phyloP scores from a whole-genome alignment of 2,797 vertebrate species.

The Moxostoma hubbsi region DNA sequence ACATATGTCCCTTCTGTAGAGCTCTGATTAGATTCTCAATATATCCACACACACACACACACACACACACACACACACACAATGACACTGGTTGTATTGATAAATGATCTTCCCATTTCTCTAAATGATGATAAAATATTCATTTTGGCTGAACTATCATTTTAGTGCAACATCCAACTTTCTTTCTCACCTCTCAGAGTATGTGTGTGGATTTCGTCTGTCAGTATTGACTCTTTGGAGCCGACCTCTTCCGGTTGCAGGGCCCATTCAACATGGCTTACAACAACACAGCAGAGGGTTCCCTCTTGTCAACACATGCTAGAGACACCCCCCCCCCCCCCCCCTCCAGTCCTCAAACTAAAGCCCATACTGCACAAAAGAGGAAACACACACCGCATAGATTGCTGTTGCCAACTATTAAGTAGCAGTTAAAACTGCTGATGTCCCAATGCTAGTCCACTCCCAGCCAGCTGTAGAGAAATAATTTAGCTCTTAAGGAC shows the following conservation, averaged over 20 bases:
- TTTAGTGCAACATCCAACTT: conserved; percentile 72
- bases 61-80: conserved; percentile 35
- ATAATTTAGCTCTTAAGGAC: neutral
- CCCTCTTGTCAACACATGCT: conserved; percentile 96
- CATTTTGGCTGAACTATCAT: too few relatives aligned
- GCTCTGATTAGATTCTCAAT: conserved; percentile 62
- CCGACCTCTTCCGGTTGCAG: conserved; percentile 90
- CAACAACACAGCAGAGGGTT: conserved; percentile 82
- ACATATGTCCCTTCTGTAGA: conserved; percentile 62
- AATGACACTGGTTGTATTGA: neutral
- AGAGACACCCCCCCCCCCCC: conserved; percentile 88
- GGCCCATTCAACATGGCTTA: conserved; percentile 84
- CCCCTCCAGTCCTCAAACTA: conserved; percentile 80
- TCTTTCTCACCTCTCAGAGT: conserved; percentile 83
- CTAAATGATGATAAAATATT: neutral
- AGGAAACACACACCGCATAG: conserved; percentile 83
- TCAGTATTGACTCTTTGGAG: conserved; percentile 98
- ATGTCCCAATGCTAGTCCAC: too few relatives aligned
- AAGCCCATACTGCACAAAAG: conserved; percentile 61
- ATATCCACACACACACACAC: conserved; percentile 23
- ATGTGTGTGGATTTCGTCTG: conserved; percentile 83
- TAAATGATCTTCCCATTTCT: conserved; percentile 27
- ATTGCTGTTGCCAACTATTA: conserved; percentile 78
- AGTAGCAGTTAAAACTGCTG: neutral
- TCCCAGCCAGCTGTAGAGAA: neutral